Evolutionary conservation across 2,113 vertebrate species (phyloP).

Genomic region (Penelope pileata): DNA sequence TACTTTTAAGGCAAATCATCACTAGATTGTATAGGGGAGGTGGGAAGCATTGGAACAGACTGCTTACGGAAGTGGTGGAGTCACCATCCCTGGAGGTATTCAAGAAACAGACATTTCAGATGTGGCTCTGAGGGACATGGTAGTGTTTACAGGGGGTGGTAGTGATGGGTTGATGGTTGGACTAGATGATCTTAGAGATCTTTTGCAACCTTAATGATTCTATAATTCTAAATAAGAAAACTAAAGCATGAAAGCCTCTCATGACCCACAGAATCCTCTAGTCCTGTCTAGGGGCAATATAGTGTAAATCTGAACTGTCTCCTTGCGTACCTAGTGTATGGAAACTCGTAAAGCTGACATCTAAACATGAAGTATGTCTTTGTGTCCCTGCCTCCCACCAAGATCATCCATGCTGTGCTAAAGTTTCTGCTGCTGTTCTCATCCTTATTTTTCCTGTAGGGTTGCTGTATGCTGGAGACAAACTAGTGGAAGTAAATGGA

Average conservation of each 20-base stretch:
- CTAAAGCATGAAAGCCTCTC: neutral
- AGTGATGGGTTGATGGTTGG: too few species aligned
- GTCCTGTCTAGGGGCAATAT: neutral
- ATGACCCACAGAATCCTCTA: neutral
- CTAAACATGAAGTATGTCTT: neutral
- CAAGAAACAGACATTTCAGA: too few species aligned
- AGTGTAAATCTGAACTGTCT: neutral
- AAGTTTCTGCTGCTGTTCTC: neutral
- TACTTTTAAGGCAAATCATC: neutral
- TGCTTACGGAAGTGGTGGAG: too few species aligned
- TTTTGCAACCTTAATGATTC: too few species aligned
- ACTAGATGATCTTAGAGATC: too few species aligned
- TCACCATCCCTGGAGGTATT: too few species aligned
- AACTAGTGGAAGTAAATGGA: constrained; percentile 93
- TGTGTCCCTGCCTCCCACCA: neutral
- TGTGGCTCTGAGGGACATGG: too few species aligned
- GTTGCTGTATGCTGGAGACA: constrained; percentile 92
- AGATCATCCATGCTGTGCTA: neutral
- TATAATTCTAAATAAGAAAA: neutral
- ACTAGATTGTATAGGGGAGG: neutral
- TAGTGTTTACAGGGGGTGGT: too few species aligned
- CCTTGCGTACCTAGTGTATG: neutral
- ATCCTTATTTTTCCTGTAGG: constrained; percentile 72
- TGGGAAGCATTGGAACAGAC: neutral
- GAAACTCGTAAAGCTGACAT: neutral